phyloP scores from a whole-genome alignment of 2,797 vertebrate species.

The Pteropus rufus region DNA sequence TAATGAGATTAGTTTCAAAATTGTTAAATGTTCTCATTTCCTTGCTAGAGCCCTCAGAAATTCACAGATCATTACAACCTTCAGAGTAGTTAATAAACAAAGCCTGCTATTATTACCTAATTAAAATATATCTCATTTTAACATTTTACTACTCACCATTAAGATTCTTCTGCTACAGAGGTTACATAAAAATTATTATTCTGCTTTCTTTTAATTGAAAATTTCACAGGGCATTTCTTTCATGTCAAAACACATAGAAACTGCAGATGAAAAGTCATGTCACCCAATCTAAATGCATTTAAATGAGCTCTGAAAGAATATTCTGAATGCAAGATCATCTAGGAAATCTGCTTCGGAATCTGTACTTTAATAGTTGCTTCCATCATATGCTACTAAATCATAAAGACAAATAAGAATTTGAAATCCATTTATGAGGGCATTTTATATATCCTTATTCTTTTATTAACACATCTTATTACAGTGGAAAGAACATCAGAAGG shows the following conservation, averaged over 20 bases:
- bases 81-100: constrained; percentile 82
- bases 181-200: constrained; percentile 70
- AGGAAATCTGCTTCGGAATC: background rate
- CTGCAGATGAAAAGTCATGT: constrained; percentile 36
- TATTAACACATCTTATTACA: background rate
- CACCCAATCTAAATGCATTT: background rate
- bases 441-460: background rate
- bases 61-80: constrained; percentile 79
- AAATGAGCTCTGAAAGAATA: constrained; percentile 37
- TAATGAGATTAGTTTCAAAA: constrained; percentile 69
- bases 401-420: background rate
- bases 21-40: constrained; percentile 76
- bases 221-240: constrained; percentile 66
- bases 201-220: constrained; percentile 68
- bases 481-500: background rate
- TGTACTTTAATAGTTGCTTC: background rate
- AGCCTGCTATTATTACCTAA: constrained; percentile 77
- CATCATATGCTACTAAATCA: background rate
- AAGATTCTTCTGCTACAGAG: constrained; percentile 74
- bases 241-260: constrained; percentile 61
- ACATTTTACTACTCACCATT: constrained; percentile 75
- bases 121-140: constrained; percentile 81
- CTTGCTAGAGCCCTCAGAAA: constrained; percentile 72
- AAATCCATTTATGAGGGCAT: background rate
- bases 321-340: background rate